Base-by-base conservation (phyloP, 2,797 vertebrate species). In the Cheirogaleus major region DNA sequence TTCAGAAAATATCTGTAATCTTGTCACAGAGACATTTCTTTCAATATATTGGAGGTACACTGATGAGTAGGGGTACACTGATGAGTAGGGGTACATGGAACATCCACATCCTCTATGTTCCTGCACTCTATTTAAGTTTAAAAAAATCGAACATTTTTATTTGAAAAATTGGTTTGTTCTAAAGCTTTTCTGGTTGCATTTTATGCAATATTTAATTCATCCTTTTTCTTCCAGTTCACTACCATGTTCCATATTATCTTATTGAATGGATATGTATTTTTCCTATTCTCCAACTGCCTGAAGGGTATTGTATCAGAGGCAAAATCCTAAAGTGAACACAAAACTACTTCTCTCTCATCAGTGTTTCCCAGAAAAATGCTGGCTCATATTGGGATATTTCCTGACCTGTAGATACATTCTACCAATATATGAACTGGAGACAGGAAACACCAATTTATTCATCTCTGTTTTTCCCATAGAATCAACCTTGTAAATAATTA, bases 311-410 rank as follows among this genome's bases (percentile, higher is more conserved):
- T 76, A 2, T 63, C 4, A 30, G 50, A 6, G 27, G 3, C 38
- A 22, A 35, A 63, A 32, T n/a, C 27, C n/a, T 55, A 18, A 72
- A 13, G 6, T 45, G 17, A 69, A 2, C 23, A 30, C 0, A 10
- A 35, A 1, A 11, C 2, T 41, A 22, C 5, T 45, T 50, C 5
- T 45, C 55, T 9, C 22, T 50, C 65, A 2, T 14, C 10, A 3
- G 0, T 2, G 11, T 0, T 63, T 5, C 13, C 14, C 35, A 82
- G 6, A 27, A 22, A 43, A 27, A 45, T 23, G 2, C 20, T 38
- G 4, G 7, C 23, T 72, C 79, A 52, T 8, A 8, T 63, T 48
- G 10, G 25, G 7, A 23, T 43, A 70, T 20, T 50, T 22, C 30
- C 55, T 18, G 27, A 17, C 45, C 2, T 94, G 5, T 1, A 59